Conservation (phyloP, 2,797 vertebrate genomes). For the Hemitrygon akajei region DNA sequence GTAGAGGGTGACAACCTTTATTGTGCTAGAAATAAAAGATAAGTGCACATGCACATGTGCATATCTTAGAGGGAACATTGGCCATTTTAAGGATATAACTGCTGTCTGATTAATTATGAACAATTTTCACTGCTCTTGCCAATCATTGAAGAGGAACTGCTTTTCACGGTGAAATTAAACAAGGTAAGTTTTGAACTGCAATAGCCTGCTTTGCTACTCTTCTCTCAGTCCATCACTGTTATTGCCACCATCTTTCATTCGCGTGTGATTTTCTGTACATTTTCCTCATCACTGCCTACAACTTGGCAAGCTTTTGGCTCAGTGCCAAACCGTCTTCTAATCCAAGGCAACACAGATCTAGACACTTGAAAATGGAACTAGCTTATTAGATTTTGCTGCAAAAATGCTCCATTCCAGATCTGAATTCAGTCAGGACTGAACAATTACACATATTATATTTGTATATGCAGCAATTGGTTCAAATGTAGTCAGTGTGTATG, state of each 20-base stretch:
- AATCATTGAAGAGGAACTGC: background rate
- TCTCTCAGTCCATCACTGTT: too few relatives aligned
- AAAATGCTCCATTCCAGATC: background rate
- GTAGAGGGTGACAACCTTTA: too few relatives aligned
- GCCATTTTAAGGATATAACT: background rate
- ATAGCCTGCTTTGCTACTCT: background rate
- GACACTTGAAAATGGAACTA: background rate
- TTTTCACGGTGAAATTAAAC: background rate
- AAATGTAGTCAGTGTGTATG: background rate
- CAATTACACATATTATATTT: background rate
- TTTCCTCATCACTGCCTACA: background rate
- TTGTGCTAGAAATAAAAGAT: too few relatives aligned
- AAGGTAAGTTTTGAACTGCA: background rate
- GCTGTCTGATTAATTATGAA: background rate
- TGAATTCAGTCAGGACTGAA: background rate
- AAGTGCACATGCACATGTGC: too few relatives aligned
- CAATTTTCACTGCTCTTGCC: background rate
- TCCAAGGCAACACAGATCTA: background rate
- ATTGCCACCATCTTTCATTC: background rate
- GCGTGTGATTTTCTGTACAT: background rate
- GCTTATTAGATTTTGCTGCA: background rate
- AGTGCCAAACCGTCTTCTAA: background rate
- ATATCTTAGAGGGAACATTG: too few relatives aligned
- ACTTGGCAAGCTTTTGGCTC: background rate
- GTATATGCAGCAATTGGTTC: background rate